Conservation (phyloP, 2,888 invertebrate genomes). For the Cataglyphis rosenhaueri region DNA sequence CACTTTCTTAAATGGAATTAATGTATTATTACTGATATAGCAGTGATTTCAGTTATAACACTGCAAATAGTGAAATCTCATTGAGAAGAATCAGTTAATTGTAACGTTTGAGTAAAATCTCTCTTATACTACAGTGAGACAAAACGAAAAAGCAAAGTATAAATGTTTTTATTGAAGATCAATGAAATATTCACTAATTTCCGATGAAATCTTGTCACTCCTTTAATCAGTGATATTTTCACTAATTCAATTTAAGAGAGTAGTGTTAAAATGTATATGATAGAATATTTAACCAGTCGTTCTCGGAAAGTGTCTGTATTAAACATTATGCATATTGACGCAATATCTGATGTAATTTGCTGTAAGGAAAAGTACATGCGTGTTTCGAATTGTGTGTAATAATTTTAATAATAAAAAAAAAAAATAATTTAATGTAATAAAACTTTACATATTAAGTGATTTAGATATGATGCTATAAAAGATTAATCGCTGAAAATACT, state of each 20-base stretch:
- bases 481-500: slow-evolving; percentile 5
- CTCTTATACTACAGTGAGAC: neutral
- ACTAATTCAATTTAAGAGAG: neutral
- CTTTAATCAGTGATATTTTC: neutral
- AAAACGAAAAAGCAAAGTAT: neutral
- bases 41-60: neutral
- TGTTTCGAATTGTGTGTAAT: neutral
- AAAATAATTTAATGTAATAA: neutral
- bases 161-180: neutral
- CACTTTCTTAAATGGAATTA: neutral
- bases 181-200: neutral
- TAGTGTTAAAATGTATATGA: slow-evolving; percentile 26
- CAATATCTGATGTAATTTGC: neutral
- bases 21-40: neutral
- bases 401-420: neutral
- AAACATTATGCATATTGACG: neutral
- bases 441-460: neutral
- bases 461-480: neutral
- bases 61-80: neutral
- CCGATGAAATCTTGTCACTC: neutral
- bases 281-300: slow-evolving; percentile 46
- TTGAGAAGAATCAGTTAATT: neutral
- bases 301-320: neutral
- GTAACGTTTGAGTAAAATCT: neutral
- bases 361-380: neutral